Evolutionary conservation across 2,888 invertebrate species (phyloP), one percentile per base, ranked within the genome.

Genomic region (Nomada flava): DNA sequence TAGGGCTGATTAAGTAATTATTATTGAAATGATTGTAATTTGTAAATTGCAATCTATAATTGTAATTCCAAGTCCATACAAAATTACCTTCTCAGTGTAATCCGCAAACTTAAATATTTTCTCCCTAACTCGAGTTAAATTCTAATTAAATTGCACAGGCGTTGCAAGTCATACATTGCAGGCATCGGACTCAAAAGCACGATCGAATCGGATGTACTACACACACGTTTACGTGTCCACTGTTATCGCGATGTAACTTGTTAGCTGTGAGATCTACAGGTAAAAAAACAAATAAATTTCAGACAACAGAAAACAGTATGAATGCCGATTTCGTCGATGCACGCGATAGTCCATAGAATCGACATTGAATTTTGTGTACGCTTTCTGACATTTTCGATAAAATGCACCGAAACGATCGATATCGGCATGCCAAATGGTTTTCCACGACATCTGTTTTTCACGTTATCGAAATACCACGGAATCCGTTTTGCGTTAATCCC

Each of bases 381-480:
- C 53, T 78, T 84, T 83, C 72, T 84, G 76, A 74, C 68, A 15
- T 80, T 69, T 52, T 60, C 13, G 29, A 47, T 65, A 81, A 81
- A 81, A 81, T 64, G 60, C 36, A 59, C 36, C 63, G 15, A 47
- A 11, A 0, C 64, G 76, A 74, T 77, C 63, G 76, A 79, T 79
- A 83, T 78, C 67, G 60, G 55, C 4, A 83, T 68, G 42, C 57
- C 50, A 69, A 72, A 62, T 70, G 63, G 76, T 44, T 85, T 76
- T 79, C 62, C 79, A 74, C 82, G 83, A 85, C 87, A 83, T 79
- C 77, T 87, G 86, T 85, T 85, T 77, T 69, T 74, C 74, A 36
- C 62, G 72, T 79, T 72, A 82, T 84, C 75, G 82, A 77, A 84
- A 82, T 82, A 79, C 69, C 68, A 23, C 76, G 70, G 77, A 42